These are phyloP conservation scores for Dolomedes plantarius DNA, from an alignment of 2,888 invertebrate genomes.

Conservation along the genomic window DNA sequence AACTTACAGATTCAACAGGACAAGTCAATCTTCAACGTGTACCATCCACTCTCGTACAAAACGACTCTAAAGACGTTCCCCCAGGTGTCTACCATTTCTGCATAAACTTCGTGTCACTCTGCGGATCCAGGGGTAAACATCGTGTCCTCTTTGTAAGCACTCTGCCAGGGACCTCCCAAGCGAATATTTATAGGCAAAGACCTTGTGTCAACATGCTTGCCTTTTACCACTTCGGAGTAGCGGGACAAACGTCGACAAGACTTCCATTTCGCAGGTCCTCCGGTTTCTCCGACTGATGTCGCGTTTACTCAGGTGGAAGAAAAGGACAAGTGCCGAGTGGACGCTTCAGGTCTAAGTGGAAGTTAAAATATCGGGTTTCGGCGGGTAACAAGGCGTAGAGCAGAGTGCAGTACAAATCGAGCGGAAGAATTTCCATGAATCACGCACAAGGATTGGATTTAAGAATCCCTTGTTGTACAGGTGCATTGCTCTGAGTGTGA, in stretches of 20 bases:
- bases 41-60: background rate
- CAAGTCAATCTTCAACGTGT: slow-evolving; percentile 2
- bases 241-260: slow-evolving; percentile 37
- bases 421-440: background rate
- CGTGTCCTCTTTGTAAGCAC: slow-evolving; percentile 51
- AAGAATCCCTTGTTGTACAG: too few relatives aligned
- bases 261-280: background rate
- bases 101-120: slow-evolving; percentile 56
- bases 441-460: too few relatives aligned
- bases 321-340: slow-evolving; percentile 19
- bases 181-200: slow-evolving; percentile 59
- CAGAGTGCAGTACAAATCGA: background rate
- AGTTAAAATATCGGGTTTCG: slow-evolving; percentile 7
- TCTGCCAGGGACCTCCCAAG: slow-evolving; percentile 54
- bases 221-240: slow-evolving; percentile 48
- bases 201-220: slow-evolving; percentile 59
- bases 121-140: slow-evolving; percentile 58
- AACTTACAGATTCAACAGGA: background rate
- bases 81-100: slow-evolving; percentile 48
- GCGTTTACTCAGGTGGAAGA: slow-evolving; percentile 63
- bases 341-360: background rate
- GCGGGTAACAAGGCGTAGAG: background rate
- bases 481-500: too few relatives aligned
- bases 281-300: slow-evolving; percentile 13
- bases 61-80: slow-evolving; percentile 4